Evolutionary conservation across 2,797 vertebrate genomes (phyloP).

Genomic region (Peromyscus melanophrys): DNA sequence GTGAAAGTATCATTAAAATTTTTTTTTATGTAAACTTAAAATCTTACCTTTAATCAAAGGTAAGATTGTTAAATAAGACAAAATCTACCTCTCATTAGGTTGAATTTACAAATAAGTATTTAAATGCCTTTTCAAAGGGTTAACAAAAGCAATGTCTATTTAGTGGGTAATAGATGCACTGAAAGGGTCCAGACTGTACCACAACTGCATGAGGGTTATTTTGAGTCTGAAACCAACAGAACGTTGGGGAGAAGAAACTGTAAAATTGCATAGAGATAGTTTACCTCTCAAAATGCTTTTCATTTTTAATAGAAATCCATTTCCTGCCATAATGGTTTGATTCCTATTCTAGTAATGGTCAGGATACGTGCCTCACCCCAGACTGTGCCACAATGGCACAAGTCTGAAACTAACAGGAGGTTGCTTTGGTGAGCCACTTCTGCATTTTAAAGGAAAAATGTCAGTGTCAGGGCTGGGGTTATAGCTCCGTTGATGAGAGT

Average conservation of each 20-base stretch:
- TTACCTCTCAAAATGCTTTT: background rate
- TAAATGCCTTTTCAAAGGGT: background rate
- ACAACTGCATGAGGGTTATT: too few relatives aligned
- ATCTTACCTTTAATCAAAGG: background rate
- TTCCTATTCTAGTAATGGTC: background rate
- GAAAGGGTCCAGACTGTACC: background rate
- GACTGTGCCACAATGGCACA: background rate
- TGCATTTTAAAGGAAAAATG: background rate
- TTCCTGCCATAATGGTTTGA: background rate
- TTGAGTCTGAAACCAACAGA: too few relatives aligned
- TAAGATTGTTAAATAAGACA: constrained; percentile 29
- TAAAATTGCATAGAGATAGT: background rate
- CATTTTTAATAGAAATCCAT: constrained; percentile 40
- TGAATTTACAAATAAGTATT: constrained; percentile 26
- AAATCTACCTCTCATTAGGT: background rate
- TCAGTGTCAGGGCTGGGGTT: background rate
- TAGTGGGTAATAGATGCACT: background rate
- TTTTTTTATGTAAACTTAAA: constrained; percentile 39
- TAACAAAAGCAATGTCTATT: background rate
- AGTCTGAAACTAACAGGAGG: background rate
- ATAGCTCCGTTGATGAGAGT: background rate
- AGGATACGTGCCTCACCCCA: background rate
- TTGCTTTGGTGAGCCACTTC: background rate
- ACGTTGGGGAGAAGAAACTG: background rate
- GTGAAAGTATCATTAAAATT: background rate